Base-by-base conservation (phyloP, 2,888 invertebrate species). In the Cephus pygmeus region DNA sequence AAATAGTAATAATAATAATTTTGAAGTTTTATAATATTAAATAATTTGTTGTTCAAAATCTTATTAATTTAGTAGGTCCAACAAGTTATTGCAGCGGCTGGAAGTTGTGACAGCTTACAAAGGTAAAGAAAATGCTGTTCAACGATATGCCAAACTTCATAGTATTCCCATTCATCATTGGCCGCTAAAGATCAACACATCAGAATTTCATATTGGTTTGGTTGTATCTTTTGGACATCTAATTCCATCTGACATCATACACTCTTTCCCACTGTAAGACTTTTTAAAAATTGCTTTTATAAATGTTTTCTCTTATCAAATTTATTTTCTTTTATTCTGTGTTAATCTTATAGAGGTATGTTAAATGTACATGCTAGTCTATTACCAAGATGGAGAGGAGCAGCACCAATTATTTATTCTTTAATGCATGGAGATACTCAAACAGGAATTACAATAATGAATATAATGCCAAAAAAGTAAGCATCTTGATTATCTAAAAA, bases 201-300 rank as follows among this genome's bases (percentile, higher is more conserved):
- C 90, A 23, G 91, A 93, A 76, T 98, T 95, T 92, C 96, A 98
- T 89, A 92, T 98, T 80, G 98, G 98, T 6, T 92, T 98, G 75
- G 96, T 99, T 36, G 98, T 97, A 1, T 98, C 98, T 0, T 99
- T 99, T 93, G 98, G 99, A 0, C 95, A 97, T 89, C 92, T 99
- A 80, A 97, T 99, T 86, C 97, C 97, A 69, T 92, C 94, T 82
- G 90, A 93, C 76, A 90, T 98, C 0, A 96, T 99, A 40, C 92
- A 94, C 12, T 93, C 94, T 79, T 98, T 98, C 92, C 96, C 96
- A 78, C 91, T 96, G 98, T 98, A 94, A 94, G 95, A 93, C 85
- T 75, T n/a, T 2, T 4, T 36, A 75, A 69, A 73, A 73, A 75
- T 68, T 81, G 15, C 31, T 79, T 73, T 73, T 77, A 71, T 69